Conservation (phyloP, 2,113 vertebrate genomes). For the Gymnogyps californianus region DNA sequence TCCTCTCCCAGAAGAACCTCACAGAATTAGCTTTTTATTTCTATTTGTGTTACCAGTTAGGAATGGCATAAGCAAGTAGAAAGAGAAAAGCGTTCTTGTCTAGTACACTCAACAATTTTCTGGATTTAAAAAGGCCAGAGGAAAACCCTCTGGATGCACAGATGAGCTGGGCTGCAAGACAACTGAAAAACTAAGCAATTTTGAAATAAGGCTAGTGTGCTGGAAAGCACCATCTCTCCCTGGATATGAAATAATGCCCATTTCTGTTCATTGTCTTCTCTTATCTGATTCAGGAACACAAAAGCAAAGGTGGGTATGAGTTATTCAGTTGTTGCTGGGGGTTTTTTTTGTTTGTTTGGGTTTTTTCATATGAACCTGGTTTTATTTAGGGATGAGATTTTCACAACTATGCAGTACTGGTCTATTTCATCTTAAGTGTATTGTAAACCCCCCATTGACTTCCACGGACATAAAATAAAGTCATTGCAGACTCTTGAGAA, state of each 20-base stretch:
- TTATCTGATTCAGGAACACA: neutral
- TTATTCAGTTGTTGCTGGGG: neutral
- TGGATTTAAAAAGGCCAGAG: neutral
- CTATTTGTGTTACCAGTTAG: neutral
- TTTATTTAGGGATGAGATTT: neutral
- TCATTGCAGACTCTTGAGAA: neutral
- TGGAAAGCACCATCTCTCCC: neutral
- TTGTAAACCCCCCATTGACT: neutral
- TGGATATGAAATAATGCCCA: neutral
- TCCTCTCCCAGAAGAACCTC: neutral
- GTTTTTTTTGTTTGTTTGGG: neutral
- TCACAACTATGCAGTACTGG: neutral
- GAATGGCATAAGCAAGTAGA: neutral
- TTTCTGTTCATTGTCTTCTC: neutral
- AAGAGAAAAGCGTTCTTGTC: neutral
- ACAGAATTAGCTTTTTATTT: neutral
- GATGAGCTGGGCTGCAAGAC: neutral
- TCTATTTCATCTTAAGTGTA: neutral
- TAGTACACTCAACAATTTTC: neutral
- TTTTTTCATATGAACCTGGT: neutral
- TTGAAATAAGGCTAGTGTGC: neutral
- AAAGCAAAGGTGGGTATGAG: neutral
- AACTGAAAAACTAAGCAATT: neutral
- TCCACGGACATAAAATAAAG: neutral
- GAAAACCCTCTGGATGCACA: constrained; percentile 3